Evolutionary conservation across 1,140 invertebrate genomes (phyloP), one percentile per base, ranked within the genome.

Genomic region (Thaumatotibia leucotreta): DNA sequence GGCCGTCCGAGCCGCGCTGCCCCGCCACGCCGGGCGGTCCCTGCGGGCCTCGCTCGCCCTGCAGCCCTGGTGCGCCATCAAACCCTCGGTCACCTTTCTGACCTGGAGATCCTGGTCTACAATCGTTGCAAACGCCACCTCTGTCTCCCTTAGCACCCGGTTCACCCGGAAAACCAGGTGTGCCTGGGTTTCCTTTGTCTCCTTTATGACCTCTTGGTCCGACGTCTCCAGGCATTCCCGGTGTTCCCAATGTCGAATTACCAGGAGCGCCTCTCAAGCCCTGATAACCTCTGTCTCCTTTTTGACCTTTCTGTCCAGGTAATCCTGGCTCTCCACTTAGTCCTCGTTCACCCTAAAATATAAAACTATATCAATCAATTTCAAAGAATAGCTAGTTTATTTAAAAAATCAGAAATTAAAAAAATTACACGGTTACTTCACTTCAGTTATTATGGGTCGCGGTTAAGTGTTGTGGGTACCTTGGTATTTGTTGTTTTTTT

Each of bases 221-320:
- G 64, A 93, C 89, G 69, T 87, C 89, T 39, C 96, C 96, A 1
- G 93, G 92, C 14, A 92, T 86, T 63, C 97, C 97, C 63, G 95
- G 95, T 64, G 94, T 95, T 31, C 96, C 96, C 50, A 95, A 89
- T 50, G 94, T 90, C 0, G 96, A 94, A 87, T 97, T 96, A 63
- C 96, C 97, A n/a, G 96, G 96, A 20, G 92, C 86, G 78, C 97
- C 97, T 79, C 94, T 90, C 17, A 93, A 80, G 29, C 96, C 96
- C 64, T 90, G 84, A 72, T 95, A 96, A 68, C 97, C 97, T 67
- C 92, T 93, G 91, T 97, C 96, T 71, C 97, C 97, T 80, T 97
- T 97, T 66, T 93, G 87, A n/a, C 96, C 97, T 76, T 95, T 95
- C 1, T 92, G 90, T 45, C 96, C 95, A 72, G 95, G 93, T 45